Conservation (phyloP, 2,888 invertebrate species). For the Nycteola revayana region DNA sequence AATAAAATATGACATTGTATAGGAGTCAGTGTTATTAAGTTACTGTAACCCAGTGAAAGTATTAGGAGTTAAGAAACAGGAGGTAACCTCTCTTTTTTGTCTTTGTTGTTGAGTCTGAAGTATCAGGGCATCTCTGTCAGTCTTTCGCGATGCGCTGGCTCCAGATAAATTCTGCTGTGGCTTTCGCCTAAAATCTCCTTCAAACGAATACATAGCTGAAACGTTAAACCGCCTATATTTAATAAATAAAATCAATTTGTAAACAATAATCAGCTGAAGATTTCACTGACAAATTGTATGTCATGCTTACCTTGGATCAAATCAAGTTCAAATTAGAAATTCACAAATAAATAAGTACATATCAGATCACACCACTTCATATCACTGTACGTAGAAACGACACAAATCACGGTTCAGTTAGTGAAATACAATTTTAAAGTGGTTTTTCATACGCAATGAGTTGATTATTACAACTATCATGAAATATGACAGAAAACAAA, state of each 20-base stretch:
- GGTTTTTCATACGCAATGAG: conserved; percentile 27
- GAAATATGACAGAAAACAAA: conserved; percentile 35
- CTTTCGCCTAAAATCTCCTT: conserved; percentile 93
- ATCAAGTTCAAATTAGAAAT: conserved; percentile 21
- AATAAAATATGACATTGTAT: not conserved
- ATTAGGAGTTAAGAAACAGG: not conserved
- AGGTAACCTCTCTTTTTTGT: conserved; percentile 90
- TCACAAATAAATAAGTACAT: conserved; percentile 23
- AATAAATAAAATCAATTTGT: conserved; percentile 35
- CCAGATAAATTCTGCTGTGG: conserved; percentile 96
- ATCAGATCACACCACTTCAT: conserved; percentile 20
- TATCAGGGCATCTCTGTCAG: conserved; percentile 86
- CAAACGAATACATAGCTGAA: conserved; percentile 87
- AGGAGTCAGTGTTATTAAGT: conserved; percentile 16
- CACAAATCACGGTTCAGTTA: conserved; percentile 21
- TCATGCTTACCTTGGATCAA: conserved; percentile 26
- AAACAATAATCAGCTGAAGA: conserved; percentile 65
- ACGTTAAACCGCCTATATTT: conserved; percentile 8
- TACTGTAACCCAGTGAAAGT: too few species aligned
- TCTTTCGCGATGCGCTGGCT: conserved; percentile 87
- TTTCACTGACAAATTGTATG: conserved; percentile 20
- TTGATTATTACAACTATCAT: conserved; percentile 17
- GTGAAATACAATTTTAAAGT: conserved; percentile 27
- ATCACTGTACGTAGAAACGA: conserved; percentile 7
- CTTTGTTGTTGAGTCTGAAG: conserved; percentile 92